These are phyloP conservation scores for Formicarius rufipectus DNA, from an alignment of 2,113 vertebrate genomes.

Conservation along the genomic window DNA sequence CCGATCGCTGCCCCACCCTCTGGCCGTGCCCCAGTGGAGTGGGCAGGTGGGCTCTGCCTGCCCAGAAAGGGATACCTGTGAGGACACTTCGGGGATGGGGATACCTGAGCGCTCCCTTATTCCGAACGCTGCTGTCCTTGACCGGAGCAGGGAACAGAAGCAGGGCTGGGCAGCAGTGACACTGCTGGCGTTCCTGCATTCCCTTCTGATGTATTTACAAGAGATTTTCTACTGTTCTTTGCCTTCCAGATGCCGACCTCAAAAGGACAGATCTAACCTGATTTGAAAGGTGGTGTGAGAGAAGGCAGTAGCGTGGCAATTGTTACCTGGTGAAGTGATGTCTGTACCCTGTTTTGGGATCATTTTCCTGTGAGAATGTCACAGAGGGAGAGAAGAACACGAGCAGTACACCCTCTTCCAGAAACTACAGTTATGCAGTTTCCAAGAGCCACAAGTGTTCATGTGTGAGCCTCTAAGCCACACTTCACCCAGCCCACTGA, in stretches of 20 bases:
- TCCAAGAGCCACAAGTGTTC: not conserved
- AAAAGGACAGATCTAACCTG: not conserved
- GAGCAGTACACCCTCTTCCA: not conserved
- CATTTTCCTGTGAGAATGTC: not conserved
- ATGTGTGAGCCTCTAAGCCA: not conserved
- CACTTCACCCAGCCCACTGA: not conserved
- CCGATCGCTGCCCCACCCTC: no score
- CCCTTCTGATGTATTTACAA: not conserved
- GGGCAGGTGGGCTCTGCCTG: not conserved
- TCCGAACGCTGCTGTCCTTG: rapidly evolving
- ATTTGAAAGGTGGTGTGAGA: not conserved
- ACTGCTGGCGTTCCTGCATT: not conserved
- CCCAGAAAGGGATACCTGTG: rapidly evolving
- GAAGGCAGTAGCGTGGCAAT: not conserved
- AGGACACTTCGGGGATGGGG: rapidly evolving
- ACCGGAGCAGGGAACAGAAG: not conserved
- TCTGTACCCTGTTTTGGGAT: not conserved
- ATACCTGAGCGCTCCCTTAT: rapidly evolving
- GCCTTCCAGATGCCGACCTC: not conserved
- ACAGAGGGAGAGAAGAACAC: not conserved
- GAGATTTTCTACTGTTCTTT: not conserved
- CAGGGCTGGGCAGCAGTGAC: not conserved
- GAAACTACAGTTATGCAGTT: not conserved
- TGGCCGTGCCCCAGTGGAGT: no score
- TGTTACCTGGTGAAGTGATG: not conserved